phyloP scores from a whole-genome alignment of 2,797 vertebrate genomes.

The Astyanax mexicanus region DNA sequence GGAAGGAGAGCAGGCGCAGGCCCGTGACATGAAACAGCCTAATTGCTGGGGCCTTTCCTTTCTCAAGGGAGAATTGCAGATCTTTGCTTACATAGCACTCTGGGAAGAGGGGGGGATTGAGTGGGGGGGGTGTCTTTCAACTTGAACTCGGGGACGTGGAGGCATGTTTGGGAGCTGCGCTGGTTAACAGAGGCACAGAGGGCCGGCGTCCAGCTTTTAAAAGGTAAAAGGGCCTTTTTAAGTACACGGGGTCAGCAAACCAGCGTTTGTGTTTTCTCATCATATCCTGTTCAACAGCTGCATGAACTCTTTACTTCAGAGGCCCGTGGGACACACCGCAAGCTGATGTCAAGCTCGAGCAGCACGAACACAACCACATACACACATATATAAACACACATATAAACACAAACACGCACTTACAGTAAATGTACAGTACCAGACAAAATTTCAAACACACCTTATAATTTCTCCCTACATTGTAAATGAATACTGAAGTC shows the following conservation, averaged over 20 bases:
- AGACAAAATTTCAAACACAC: no score
- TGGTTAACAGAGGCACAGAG: conserved; percentile 34
- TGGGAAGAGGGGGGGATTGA: conserved; percentile 26
- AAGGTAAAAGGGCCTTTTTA: conserved; percentile 39
- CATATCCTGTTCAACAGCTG: conserved; percentile 61
- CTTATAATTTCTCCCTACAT: no score
- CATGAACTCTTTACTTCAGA: conserved; percentile 53
- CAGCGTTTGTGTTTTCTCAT: conserved; percentile 44
- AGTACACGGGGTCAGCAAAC: conserved; percentile 14
- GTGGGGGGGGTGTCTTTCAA: conserved; percentile 26
- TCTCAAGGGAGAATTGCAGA: conserved; percentile 57
- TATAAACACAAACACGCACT: conserved; percentile 2
- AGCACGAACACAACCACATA: conserved; percentile 23
- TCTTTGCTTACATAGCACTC: conserved; percentile 55
- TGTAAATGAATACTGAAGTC: no score
- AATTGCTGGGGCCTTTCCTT: conserved; percentile 62
- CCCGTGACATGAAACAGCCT: conserved; percentile 61
- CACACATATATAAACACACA: conserved; percentile 20
- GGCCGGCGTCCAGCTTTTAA: conserved; percentile 28
- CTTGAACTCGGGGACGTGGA: conserved; percentile 43
- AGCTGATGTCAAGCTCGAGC: conserved; percentile 26
- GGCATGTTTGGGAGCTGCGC: conserved; percentile 31
- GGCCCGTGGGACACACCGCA: conserved; percentile 51
- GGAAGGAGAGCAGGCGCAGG: conserved; percentile 54
- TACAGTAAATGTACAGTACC: no score